Percentiles rank a stretch among this genome's conserved stretches.
phyloP scores from a whole-genome alignment of 2,797 vertebrate species.

The Miichthys miiuy region DNA sequence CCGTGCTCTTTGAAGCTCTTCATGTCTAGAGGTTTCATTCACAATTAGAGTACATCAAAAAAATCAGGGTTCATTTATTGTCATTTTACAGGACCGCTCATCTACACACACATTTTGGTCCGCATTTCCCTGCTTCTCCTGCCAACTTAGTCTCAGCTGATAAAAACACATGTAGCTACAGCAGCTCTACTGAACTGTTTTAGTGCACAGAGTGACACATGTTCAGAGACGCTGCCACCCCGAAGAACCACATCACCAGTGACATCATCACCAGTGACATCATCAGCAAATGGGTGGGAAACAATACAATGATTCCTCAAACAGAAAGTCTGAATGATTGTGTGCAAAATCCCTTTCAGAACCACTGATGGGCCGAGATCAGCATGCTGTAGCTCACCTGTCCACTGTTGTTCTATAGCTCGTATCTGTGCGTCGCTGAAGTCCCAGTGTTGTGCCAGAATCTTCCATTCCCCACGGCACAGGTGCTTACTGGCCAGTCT shows the following conservation, averaged over 20 bases:
- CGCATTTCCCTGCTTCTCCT: too few relatives aligned
- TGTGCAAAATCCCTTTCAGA: neutral
- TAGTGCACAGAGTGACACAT: too few relatives aligned
- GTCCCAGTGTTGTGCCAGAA: constrained; percentile 90
- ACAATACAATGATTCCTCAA: too few relatives aligned
- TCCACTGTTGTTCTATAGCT: constrained; percentile 91
- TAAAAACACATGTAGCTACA: too few relatives aligned
- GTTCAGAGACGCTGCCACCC: too few relatives aligned
- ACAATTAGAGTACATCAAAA: neutral
- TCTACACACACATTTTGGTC: neutral
- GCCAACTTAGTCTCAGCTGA: too few relatives aligned
- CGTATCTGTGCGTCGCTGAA: constrained; percentile 90
- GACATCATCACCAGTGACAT: too few relatives aligned
- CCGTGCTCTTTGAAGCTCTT: constrained; percentile 94
- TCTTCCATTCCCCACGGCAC: constrained; percentile 90
- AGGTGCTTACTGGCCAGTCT: constrained; percentile 89
- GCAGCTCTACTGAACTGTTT: too few relatives aligned
- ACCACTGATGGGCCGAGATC: neutral
- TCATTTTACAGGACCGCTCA: neutral
- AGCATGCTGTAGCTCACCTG: constrained; percentile 66
- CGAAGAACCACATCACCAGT: too few relatives aligned
- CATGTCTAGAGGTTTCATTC: constrained; percentile 78
- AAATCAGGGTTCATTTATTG: neutral
- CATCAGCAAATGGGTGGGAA: too few relatives aligned
- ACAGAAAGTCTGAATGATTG: neutral